These are phyloP conservation scores for Anguilla marmorata DNA, from an alignment of 2,797 vertebrate species.

Conservation along the genomic window DNA sequence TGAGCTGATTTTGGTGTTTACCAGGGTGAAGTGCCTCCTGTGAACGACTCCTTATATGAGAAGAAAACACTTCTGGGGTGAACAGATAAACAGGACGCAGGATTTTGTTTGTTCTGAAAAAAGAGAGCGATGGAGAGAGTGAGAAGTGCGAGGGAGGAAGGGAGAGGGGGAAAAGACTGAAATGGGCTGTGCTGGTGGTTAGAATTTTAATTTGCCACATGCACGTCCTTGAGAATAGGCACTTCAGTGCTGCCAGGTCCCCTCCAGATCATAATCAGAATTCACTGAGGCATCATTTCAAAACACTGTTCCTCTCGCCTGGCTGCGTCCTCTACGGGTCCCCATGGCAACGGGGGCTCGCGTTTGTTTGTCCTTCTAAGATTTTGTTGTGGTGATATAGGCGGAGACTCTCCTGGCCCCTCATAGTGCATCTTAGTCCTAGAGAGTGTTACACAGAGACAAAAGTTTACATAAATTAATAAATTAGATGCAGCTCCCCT, in stretches of 20 bases:
- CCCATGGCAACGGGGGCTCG: slow-evolving; percentile 54
- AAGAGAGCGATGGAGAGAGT: not conserved
- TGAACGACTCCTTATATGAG: slow-evolving; percentile 4
- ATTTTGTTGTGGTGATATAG: slow-evolving; percentile 25
- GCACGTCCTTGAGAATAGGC: slow-evolving; percentile 37
- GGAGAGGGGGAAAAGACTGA: not conserved
- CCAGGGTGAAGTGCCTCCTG: not conserved
- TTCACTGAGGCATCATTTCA: slow-evolving; percentile 50
- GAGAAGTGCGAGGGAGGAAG: not conserved
- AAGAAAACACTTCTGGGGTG: not conserved
- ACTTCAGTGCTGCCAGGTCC: slow-evolving; percentile 26
- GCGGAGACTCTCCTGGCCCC: slow-evolving; percentile 36
- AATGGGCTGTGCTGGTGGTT: slow-evolving; percentile 26
- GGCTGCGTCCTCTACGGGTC: slow-evolving; percentile 41
- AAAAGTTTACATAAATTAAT: slow-evolving; percentile 31
- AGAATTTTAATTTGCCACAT: slow-evolving; percentile 46
- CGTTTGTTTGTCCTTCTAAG: slow-evolving; percentile 18
- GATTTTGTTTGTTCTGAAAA: slow-evolving; percentile 23
- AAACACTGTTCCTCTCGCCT: slow-evolving; percentile 33
- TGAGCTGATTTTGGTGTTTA: not conserved
- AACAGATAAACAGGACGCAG: not conserved
- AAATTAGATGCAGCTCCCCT: slow-evolving; percentile 10
- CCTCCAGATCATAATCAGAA: slow-evolving; percentile 48
- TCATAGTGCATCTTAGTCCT: not conserved
- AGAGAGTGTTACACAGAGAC: slow-evolving; percentile 18